phyloP scores from a whole-genome alignment of 2,113 vertebrate species.

The Hassar affinis region DNA sequence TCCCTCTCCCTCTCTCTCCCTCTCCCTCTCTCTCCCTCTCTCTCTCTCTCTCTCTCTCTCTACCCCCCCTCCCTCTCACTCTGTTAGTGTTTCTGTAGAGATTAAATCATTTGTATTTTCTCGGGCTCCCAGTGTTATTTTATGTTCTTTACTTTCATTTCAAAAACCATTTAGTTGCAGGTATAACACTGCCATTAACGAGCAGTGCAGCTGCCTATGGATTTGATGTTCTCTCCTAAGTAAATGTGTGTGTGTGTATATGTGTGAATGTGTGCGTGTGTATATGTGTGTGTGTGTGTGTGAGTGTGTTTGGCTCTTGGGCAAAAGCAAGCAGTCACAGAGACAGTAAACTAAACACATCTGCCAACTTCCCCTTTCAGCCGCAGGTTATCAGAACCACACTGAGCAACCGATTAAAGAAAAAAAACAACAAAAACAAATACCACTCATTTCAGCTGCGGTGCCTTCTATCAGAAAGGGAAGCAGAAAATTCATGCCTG shows the following conservation, averaged over 20 bases:
- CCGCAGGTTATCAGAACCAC: constrained; percentile 51
- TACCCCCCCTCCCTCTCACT: background rate
- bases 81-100: background rate
- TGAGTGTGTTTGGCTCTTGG: constrained; percentile 39
- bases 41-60: background rate
- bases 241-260: background rate
- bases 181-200: constrained; percentile 32
- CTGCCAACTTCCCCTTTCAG: constrained; percentile 53
- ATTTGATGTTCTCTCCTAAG: constrained; percentile 46
- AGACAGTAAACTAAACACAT: constrained; percentile 56
- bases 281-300: constrained; percentile 3
- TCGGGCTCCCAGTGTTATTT: background rate
- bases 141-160: background rate
- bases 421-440: constrained; percentile 24
- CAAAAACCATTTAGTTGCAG: constrained; percentile 29
- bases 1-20: background rate
- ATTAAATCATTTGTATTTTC: constrained; percentile 27
- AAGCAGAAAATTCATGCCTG: constrained; percentile 3
- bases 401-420: constrained; percentile 43
- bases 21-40: background rate
- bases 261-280: constrained; percentile 23
- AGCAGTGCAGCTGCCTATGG: constrained; percentile 16
- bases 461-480: constrained; percentile 1
- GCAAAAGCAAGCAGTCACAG: constrained; percentile 45
- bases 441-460: constrained; percentile 25